Conservation (phyloP, 1,140 invertebrate species). For the Drosophila tristis region DNA sequence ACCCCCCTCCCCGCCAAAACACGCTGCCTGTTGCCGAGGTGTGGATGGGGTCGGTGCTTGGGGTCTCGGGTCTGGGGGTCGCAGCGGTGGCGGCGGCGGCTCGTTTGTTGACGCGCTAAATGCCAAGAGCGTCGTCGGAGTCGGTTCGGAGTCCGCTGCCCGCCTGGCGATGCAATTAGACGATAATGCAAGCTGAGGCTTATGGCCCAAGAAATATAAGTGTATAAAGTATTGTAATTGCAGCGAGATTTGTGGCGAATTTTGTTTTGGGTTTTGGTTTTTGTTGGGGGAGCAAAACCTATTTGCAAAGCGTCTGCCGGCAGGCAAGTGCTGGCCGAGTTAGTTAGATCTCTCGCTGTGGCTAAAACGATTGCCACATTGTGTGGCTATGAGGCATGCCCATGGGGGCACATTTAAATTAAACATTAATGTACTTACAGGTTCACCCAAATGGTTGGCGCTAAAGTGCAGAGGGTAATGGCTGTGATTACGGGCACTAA, state of each 20-base stretch:
- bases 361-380: slow-evolving; percentile 50
- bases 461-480: too few relatives aligned
- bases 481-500: too few relatives aligned
- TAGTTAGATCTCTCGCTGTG: slow-evolving; percentile 18
- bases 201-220: slow-evolving; percentile 37
- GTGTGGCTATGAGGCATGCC: slow-evolving; percentile 35
- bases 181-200: slow-evolving; percentile 62
- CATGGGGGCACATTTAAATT: slow-evolving; percentile 33
- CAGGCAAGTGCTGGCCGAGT: slow-evolving; percentile 43
- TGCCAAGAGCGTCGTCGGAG: slow-evolving; percentile 60
- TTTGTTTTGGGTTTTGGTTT: neutral
- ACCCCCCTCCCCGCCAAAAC: neutral
- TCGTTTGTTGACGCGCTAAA: slow-evolving; percentile 80
- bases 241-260: slow-evolving; percentile 44
- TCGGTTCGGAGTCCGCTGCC: neutral
- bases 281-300: slow-evolving; percentile 2
- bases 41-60: slow-evolving; percentile 2
- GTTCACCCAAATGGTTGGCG: too few relatives aligned
- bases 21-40: slow-evolving; percentile 18
- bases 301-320: slow-evolving; percentile 45
- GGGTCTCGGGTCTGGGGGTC: slow-evolving; percentile 40
- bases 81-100: slow-evolving; percentile 67
- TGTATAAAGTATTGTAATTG: slow-evolving; percentile 53
- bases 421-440: slow-evolving; percentile 4
- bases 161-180: slow-evolving; percentile 73